These are phyloP conservation scores for Seison nebaliae DNA, from an alignment of 1,140 invertebrate genomes.

Conservation along the genomic window DNA sequence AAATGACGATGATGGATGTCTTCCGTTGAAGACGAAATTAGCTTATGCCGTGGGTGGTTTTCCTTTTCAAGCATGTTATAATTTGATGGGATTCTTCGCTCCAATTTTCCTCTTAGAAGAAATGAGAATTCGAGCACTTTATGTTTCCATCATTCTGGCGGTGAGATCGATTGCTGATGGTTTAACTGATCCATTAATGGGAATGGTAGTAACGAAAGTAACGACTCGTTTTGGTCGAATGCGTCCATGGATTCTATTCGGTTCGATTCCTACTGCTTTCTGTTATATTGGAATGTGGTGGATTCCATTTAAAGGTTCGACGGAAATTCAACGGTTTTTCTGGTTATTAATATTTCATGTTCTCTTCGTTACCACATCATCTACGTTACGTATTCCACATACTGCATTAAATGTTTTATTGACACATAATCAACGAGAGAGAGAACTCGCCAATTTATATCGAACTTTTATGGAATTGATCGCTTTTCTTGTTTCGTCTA, in stretches of 20 bases:
- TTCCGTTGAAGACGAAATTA: too few species aligned
- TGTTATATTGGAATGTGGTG: conserved; percentile 9
- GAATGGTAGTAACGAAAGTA: conserved; percentile 6
- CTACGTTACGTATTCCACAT: conserved; percentile 8
- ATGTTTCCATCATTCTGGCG: conserved; percentile 5
- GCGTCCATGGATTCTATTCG: conserved; percentile 10
- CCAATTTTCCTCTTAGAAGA: conserved; percentile 23
- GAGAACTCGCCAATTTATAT: conserved; percentile 1
- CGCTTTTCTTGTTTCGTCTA: too few species aligned
- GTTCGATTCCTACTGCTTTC: conserved; percentile 4
- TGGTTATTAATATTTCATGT: conserved; percentile 8
- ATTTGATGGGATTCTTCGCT: conserved; percentile 22
- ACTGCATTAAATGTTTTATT: conserved; percentile 9
- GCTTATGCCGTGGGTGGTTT: conserved; percentile 22
- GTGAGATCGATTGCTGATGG: conserved; percentile 7
- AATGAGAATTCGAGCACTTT: too few species aligned
- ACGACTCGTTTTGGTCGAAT: conserved; percentile 9
- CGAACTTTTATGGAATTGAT: too few species aligned
- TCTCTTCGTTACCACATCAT: conserved; percentile 1
- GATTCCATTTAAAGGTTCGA: not conserved
- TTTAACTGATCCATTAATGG: conserved; percentile 8
- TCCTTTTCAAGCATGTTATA: conserved; percentile 22
- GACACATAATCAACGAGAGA: conserved; percentile 3
- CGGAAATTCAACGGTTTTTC: conserved; percentile 8
- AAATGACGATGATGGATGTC: too few species aligned